A percentile compares a stretch with the other conserved stretches of the same genome.
These are phyloP conservation scores for human DNA, from an alignment of 2,113 vertebrate species.

Conservation along the genomic window DNA sequence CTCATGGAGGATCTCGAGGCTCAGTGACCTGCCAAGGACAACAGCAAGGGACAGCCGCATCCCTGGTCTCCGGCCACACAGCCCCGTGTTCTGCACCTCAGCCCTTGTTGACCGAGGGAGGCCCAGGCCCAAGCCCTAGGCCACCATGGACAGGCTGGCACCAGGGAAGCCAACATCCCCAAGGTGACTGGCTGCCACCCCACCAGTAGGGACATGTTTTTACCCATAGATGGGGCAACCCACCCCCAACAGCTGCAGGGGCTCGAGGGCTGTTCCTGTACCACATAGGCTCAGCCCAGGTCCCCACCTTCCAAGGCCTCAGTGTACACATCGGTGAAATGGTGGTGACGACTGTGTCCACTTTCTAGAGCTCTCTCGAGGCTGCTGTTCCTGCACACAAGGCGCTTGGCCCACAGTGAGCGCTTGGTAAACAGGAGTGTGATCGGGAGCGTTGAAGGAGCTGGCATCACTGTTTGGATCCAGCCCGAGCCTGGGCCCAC, in stretches of 20 bases:
- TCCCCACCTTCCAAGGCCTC: not conserved
- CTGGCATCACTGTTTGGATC: no score
- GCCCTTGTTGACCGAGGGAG: not conserved
- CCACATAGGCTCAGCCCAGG: not conserved
- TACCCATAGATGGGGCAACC: not conserved
- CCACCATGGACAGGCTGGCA: not conserved
- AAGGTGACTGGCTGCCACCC: not conserved
- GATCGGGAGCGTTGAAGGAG: no score
- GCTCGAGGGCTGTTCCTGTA: not conserved
- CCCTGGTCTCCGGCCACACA: accelerated
- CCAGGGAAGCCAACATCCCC: not conserved
- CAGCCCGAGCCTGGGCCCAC: not conserved
- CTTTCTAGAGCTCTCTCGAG: accelerated
- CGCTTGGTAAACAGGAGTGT: not conserved
- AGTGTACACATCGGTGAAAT: not conserved
- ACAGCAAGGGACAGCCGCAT: not conserved
- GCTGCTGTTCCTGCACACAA: not conserved
- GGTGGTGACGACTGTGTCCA: not conserved
- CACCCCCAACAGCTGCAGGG: not conserved
- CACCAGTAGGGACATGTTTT: not conserved
- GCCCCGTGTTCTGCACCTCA: not conserved
- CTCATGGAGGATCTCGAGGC: not conserved
- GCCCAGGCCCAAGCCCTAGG: no score
- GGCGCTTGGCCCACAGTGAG: accelerated
- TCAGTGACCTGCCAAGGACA: not conserved